phyloP scores from a whole-genome alignment of 2,888 invertebrate genomes.

The Rhabditophanes sp. region DNA sequence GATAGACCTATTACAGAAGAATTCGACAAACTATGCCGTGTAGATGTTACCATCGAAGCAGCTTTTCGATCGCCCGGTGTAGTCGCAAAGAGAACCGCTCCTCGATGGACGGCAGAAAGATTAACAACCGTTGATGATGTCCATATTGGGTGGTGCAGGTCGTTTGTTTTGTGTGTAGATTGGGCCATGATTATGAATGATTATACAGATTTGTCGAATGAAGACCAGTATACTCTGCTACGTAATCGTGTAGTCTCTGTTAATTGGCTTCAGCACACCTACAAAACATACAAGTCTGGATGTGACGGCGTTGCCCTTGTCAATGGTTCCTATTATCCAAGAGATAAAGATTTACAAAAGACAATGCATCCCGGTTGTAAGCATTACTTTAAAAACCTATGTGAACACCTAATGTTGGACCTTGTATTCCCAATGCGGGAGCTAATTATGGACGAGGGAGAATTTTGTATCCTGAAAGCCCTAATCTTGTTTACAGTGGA shows the following conservation, averaged over 20 bases:
- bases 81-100: constrained; percentile 27
- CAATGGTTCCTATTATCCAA: constrained; percentile 26
- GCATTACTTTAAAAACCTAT: constrained; percentile 24
- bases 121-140: constrained; percentile 27
- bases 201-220: constrained; percentile 17
- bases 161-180: constrained; percentile 26
- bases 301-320: constrained; percentile 29
- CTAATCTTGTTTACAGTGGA: constrained; percentile 25
- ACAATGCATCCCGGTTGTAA: constrained; percentile 25
- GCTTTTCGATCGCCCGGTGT: constrained; percentile 25
- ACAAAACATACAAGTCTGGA: constrained; percentile 22
- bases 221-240: constrained; percentile 22
- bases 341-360: constrained; percentile 23
- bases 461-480: constrained; percentile 26
- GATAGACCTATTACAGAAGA: constrained; percentile 16
- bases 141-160: constrained; percentile 29
- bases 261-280: constrained; percentile 30
- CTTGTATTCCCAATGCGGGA: constrained; percentile 28
- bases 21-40: constrained; percentile 23
- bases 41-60: constrained; percentile 27
- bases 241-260: constrained; percentile 27
- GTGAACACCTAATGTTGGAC: constrained; percentile 27
- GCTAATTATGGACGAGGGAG: constrained; percentile 29
- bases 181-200: constrained; percentile 22
- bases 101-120: constrained; percentile 25